Evolutionary conservation across 2,888 invertebrate species (phyloP).

Genomic region (Cataglyphis livida): DNA sequence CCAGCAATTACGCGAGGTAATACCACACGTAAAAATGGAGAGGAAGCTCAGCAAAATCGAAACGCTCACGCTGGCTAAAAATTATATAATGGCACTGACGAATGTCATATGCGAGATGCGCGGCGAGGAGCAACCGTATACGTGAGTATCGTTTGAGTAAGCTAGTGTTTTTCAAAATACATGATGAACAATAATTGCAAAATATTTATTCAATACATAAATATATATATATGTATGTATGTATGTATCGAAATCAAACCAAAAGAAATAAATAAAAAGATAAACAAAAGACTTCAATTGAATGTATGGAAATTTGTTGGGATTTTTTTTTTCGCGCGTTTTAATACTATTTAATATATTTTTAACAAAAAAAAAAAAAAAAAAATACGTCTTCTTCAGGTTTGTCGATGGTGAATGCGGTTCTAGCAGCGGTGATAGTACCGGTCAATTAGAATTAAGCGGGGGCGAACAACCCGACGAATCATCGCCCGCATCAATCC

Average conservation of each 20-base stretch:
- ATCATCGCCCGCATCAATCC: conserved; percentile 82
- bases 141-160: conserved; percentile 85
- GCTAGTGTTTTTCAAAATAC: background rate
- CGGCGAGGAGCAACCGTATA: conserved; percentile 90
- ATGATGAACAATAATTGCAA: background rate
- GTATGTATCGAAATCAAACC: background rate
- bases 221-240: background rate
- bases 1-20: conserved; percentile 91
- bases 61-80: conserved; percentile 92
- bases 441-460: conserved; percentile 83
- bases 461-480: conserved; percentile 84
- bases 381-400: conserved; percentile 69
- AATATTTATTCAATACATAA: background rate
- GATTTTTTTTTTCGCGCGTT: background rate
- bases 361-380: background rate
- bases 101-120: conserved; percentile 93
- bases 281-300: background rate
- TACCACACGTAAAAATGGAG: conserved; percentile 93
- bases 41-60: conserved; percentile 93
- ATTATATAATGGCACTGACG: conserved; percentile 93
- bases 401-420: conserved; percentile 85
- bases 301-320: background rate
- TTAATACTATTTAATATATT: background rate
- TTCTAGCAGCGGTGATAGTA: conserved; percentile 84
- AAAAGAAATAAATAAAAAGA: background rate